A percentile compares a stretch with the other conserved stretches of the same genome.
phyloP scores from a whole-genome alignment of 2,113 vertebrate genomes.

The Micromys minutus region DNA sequence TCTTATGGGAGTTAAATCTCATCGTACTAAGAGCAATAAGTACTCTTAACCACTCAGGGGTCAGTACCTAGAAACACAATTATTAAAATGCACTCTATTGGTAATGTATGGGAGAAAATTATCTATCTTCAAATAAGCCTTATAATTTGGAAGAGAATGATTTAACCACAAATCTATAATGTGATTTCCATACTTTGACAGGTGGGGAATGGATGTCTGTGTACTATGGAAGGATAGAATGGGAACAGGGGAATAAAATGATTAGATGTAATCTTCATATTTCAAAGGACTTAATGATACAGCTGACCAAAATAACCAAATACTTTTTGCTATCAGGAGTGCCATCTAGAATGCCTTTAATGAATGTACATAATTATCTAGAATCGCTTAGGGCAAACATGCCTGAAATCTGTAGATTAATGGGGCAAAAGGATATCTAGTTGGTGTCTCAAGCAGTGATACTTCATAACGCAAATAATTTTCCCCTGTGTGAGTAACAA shows the following conservation, averaged over 20 bases:
- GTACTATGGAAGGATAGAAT: not conserved
- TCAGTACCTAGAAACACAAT: not conserved
- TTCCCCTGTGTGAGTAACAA: not conserved
- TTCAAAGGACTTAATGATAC: not conserved
- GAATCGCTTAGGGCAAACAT: not conserved
- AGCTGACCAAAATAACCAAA: not conserved
- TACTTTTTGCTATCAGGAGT: not conserved
- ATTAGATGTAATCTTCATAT: not conserved
- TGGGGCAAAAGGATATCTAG: not conserved
- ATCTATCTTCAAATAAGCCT: not conserved
- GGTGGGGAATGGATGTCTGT: not conserved
- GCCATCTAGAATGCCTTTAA: not conserved
- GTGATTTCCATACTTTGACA: not conserved
- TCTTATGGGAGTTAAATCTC: not conserved
- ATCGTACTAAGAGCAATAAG: not conserved
- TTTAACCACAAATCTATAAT: not conserved
- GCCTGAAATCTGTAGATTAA: not conserved
- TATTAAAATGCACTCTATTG: not conserved
- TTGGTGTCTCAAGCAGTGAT: not conserved
- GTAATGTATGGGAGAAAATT: not conserved
- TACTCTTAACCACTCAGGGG: not conserved
- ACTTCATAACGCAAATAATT: not conserved
- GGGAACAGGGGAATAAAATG: rapidly evolving
- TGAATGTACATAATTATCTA: not conserved
- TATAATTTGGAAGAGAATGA: not conserved